A percentile compares a stretch with the other conserved stretches of the same genome.
phyloP scores from a whole-genome alignment of 1,140 invertebrate genomes.

The Tetramorium parvispinum region DNA sequence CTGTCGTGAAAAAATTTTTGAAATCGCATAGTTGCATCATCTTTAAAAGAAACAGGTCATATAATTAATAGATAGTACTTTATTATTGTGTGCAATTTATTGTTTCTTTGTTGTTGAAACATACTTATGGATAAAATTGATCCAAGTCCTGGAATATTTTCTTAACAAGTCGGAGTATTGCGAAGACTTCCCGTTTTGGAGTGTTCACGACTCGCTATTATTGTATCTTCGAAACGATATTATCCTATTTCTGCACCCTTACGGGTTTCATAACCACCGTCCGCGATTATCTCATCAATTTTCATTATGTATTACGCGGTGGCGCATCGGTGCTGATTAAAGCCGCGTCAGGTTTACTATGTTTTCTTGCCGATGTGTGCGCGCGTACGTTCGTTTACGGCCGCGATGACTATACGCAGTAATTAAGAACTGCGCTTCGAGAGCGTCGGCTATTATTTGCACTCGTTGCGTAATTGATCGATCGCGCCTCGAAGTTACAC shows the following conservation, averaged over 20 bases:
- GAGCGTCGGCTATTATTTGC: constrained; percentile 66
- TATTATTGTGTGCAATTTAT: not conserved
- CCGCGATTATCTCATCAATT: constrained; percentile 80
- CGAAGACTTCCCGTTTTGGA: constrained; percentile 6
- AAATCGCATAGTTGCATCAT: not conserved
- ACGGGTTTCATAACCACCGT: constrained; percentile 27
- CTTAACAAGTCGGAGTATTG: not conserved
- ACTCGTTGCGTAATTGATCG: constrained; percentile 76
- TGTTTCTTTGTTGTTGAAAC: not conserved
- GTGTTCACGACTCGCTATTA: constrained; percentile 57
- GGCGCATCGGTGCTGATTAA: constrained; percentile 75
- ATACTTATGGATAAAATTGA: not conserved
- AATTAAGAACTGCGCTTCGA: constrained; percentile 72
- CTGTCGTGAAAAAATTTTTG: not conserved
- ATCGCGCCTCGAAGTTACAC: constrained; percentile 72
- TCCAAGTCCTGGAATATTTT: not conserved
- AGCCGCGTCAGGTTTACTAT: constrained; percentile 59
- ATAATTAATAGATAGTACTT: not conserved
- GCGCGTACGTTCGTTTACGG: constrained; percentile 14
- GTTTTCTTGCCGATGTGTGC: constrained; percentile 68
- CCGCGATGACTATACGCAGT: constrained; percentile 65
- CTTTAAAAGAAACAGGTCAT: not conserved
- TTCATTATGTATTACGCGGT: constrained; percentile 74
- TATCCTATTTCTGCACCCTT: constrained; percentile 72
- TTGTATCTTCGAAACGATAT: constrained; percentile 72